Evolutionary conservation across 2,113 vertebrate genomes (phyloP).

Genomic region (Chaetura pelagica): DNA sequence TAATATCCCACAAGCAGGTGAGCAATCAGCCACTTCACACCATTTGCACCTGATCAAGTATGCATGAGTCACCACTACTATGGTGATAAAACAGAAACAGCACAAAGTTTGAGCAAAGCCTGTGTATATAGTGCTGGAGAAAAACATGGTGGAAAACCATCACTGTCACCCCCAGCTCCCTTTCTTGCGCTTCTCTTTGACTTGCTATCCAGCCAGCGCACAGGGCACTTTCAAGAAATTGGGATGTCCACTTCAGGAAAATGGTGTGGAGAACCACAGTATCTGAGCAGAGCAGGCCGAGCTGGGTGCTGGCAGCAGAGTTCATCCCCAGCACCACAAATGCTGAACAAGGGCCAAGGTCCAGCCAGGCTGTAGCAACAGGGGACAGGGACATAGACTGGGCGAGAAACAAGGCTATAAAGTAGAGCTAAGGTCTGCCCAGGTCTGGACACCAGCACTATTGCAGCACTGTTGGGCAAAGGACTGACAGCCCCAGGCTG

Average conservation of each 20-base stretch:
- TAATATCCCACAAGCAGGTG: background rate
- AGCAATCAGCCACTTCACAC: background rate
- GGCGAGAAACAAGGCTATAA: background rate
- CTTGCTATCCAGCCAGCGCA: background rate
- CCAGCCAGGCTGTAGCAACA: background rate
- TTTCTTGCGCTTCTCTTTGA: background rate
- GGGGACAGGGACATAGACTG: background rate
- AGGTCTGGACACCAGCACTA: background rate
- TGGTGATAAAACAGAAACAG: background rate
- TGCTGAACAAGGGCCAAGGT: background rate
- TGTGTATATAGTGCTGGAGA: background rate
- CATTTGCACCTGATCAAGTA: background rate
- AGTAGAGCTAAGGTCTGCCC: background rate
- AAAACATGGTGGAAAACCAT: background rate
- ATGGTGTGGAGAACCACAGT: background rate
- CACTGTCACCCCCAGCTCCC: background rate
- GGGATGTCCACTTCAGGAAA: background rate
- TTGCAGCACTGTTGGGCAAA: fast-evolving
- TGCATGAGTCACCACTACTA: fast-evolving
- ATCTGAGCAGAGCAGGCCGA: background rate
- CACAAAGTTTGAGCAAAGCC: background rate
- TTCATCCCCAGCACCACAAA: background rate
- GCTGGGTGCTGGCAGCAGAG: background rate
- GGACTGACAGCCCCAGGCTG: background rate
- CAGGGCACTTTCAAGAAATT: background rate